Conservation (phyloP, 2,797 vertebrate species). For the Xiphorhynchus erythropygius region DNA sequence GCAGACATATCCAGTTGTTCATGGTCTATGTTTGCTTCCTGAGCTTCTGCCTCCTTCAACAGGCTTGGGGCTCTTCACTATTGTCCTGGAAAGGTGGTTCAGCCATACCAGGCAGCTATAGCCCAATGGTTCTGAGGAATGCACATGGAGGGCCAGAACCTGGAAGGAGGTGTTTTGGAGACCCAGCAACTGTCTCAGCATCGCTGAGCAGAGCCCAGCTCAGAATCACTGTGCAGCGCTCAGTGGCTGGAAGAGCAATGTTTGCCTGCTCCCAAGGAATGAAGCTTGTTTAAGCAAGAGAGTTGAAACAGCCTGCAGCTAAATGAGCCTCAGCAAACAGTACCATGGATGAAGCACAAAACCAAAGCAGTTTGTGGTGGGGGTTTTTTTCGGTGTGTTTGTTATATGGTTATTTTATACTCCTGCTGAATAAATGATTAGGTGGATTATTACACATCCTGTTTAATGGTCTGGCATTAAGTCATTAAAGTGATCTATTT, state of each 20-base stretch:
- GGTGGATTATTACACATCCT: not conserved
- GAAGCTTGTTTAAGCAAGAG: not conserved
- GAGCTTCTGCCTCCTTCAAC: not conserved
- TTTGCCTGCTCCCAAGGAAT: not conserved
- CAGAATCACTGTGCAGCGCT: not conserved
- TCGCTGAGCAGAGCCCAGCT: not conserved
- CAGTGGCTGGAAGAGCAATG: rapidly evolving
- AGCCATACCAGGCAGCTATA: rapidly evolving
- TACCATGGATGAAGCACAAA: not conserved
- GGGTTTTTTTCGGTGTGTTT: rapidly evolving
- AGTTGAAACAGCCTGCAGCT: not conserved
- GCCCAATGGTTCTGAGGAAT: not conserved
- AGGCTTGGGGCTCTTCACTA: not conserved
- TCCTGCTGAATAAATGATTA: not conserved
- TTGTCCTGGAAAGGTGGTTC: not conserved
- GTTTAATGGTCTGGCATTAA: not conserved
- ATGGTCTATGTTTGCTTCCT: not conserved
- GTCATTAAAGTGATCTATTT: not conserved
- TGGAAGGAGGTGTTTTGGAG: not conserved
- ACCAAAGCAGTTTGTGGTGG: not conserved
- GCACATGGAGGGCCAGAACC: not conserved
- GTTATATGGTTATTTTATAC: not conserved
- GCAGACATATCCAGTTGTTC: not conserved
- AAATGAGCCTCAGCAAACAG: not conserved
- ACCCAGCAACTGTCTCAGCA: not conserved